These are phyloP conservation scores for Proteles cristata DNA, from an alignment of 2,113 vertebrate species.

Conservation along the genomic window DNA sequence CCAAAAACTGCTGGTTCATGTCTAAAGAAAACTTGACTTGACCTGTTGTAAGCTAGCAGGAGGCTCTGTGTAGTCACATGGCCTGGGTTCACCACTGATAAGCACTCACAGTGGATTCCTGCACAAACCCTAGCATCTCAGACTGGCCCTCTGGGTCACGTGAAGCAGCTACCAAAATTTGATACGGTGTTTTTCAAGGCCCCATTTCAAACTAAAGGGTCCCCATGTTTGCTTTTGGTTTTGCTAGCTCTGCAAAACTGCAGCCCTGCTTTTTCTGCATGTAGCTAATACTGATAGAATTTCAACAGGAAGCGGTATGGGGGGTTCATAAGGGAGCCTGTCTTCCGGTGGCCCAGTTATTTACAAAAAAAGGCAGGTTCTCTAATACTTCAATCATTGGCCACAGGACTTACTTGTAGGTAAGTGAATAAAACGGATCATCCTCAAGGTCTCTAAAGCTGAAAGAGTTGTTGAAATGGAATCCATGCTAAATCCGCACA, in stretches of 20 bases:
- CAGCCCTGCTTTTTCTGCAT: neutral
- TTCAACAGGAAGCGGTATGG: conserved; percentile 66
- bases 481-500: neutral
- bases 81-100: neutral
- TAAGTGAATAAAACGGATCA: conserved; percentile 14
- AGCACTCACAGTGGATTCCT: neutral
- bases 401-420: neutral
- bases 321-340: neutral
- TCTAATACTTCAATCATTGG: neutral
- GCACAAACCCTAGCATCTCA: neutral
- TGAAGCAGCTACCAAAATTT: neutral
- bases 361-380: conserved; percentile 61
- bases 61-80: conserved; percentile 15
- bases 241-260: conserved; percentile 17
- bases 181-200: neutral
- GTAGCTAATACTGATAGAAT: conserved; percentile 5
- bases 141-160: neutral
- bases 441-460: conserved; percentile 3
- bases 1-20: conserved; percentile 27
- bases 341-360: conserved; percentile 64
- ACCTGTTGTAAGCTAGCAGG: neutral
- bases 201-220: neutral
- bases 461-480: neutral
- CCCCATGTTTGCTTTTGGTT: neutral
- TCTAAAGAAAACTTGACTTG: conserved; percentile 58